phyloP scores from a whole-genome alignment of 1,140 invertebrate genomes.

The Drepana arcuata region DNA sequence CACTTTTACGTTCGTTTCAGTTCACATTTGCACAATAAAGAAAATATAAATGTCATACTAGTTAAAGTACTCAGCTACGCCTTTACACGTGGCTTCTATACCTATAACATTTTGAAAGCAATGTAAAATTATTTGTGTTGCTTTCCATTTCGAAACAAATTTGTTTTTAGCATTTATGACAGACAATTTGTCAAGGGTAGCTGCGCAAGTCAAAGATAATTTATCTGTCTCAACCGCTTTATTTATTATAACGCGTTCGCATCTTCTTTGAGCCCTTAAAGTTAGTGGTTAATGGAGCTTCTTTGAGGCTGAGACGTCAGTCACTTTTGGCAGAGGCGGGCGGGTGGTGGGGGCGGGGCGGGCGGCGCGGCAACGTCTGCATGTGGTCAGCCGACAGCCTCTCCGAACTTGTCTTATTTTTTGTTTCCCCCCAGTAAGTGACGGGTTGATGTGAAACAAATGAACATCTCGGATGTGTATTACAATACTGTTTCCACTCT shows the following conservation, averaged over 20 bases:
- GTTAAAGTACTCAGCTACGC: too few relatives aligned
- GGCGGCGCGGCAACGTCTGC: constrained; percentile 14
- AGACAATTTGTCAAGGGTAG: constrained; percentile 65
- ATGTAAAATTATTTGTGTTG: constrained; percentile 1
- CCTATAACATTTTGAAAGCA: neutral
- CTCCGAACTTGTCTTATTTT: constrained; percentile 28
- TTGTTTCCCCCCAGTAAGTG: constrained; percentile 27
- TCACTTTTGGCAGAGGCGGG: constrained; percentile 30
- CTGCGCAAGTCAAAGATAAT: constrained; percentile 68
- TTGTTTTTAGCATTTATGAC: constrained; percentile 66
- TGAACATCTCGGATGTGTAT: constrained; percentile 21
- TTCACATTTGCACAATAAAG: constrained; percentile 11
- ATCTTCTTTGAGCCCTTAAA: constrained; percentile 63
- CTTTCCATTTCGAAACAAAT: constrained; percentile 48
- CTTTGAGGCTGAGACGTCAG: constrained; percentile 53
- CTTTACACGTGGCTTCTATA: too few relatives aligned
- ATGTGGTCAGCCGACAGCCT: constrained; percentile 33
- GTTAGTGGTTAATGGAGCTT: constrained; percentile 64
- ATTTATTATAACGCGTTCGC: constrained; percentile 67
- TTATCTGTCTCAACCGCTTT: constrained; percentile 69
- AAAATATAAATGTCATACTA: constrained; percentile 19
- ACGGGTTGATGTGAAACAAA: constrained; percentile 36
- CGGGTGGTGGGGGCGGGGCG: constrained; percentile 7
- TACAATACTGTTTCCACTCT: constrained; percentile 7
- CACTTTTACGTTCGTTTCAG: constrained; percentile 26